Evolutionary conservation across 2,113 vertebrate species (phyloP).

Genomic region (Piprites chloris): DNA sequence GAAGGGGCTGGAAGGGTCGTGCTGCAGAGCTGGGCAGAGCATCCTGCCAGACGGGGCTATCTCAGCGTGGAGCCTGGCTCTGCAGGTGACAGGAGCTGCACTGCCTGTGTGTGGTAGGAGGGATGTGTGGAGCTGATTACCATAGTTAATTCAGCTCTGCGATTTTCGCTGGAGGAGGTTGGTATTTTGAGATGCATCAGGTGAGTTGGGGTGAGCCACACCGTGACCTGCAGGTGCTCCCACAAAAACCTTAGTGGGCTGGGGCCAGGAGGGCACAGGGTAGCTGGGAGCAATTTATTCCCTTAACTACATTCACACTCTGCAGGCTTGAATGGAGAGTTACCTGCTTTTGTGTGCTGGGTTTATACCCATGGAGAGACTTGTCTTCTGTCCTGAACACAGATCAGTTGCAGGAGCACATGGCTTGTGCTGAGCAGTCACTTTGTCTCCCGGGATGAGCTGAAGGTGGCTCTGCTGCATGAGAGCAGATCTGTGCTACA

Average conservation of each 20-base stretch:
- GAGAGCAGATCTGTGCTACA: not conserved
- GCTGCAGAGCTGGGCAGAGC: not conserved
- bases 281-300: slow-evolving; percentile 22
- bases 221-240: not conserved
- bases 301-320: not conserved
- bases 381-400: not conserved
- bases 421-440: not conserved
- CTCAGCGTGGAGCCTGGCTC: not conserved
- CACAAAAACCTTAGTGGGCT: not conserved
- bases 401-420: not conserved
- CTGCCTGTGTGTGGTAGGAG: not conserved
- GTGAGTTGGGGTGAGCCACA: not conserved
- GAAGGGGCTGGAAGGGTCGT: not conserved
- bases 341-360: slow-evolving; percentile 10
- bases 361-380: not conserved
- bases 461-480: not conserved
- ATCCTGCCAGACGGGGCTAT: not conserved
- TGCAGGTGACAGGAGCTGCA: not conserved
- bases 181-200: slow-evolving; percentile 9
- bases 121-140: not conserved
- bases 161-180: not conserved
- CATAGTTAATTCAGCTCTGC: not conserved
- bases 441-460: not conserved
- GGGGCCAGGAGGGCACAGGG: not conserved
- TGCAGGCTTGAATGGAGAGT: not conserved